Base-by-base conservation (phyloP, 2,797 vertebrate genomes). In the Melanotaenia maccullochi region DNA sequence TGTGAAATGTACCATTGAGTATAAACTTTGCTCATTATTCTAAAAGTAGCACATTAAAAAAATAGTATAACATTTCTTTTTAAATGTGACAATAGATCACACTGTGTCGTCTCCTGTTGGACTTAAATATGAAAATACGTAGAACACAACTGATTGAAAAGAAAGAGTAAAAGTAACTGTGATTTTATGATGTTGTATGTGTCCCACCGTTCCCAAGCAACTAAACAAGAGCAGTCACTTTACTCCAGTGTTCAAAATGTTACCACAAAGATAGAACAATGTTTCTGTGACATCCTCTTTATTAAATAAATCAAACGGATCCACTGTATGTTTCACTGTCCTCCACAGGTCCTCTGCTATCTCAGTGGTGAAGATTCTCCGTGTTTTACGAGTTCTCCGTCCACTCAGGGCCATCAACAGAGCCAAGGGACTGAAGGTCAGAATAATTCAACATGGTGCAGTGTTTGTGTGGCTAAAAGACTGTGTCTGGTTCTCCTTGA, bases 381-480 rank as follows among this genome's bases (percentile, higher is more conserved):
- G 98, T 89, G 97, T 99, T 73, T 85, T 99, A 79, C 93, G 98
- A 85, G 98, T 99, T 51, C 95, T 99, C 55, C 94, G 98, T 69
- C 98, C 98, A 0, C 95, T 99, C 67, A 95, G 98, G 86, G 98
- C 98, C 73, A 99, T 99, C 91, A 99, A 99, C 94, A 95, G 98
- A 95, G 98, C 98, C n/a, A 99, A 99, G 92, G 98, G 98, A 90
- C 96, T 99, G 32, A 99, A 99, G 96, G 98, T 99, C 40, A 81
- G 75, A 40, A 4, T 14, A 22, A 36, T 13, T 16, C 12, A 80
- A 2, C 58, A 32, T 5, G 5, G 2, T 20, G 18, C 5, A 2
- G n/a, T 8, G 25, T 14, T 35, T 40, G 9, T 9, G 16, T 35
- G 32, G 9, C 44, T 38, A 5, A 3, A 0, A 30, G 20, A 28